Evolutionary conservation across 2,113 vertebrate genomes (phyloP).

Genomic region (Gambusia holbrooki): DNA sequence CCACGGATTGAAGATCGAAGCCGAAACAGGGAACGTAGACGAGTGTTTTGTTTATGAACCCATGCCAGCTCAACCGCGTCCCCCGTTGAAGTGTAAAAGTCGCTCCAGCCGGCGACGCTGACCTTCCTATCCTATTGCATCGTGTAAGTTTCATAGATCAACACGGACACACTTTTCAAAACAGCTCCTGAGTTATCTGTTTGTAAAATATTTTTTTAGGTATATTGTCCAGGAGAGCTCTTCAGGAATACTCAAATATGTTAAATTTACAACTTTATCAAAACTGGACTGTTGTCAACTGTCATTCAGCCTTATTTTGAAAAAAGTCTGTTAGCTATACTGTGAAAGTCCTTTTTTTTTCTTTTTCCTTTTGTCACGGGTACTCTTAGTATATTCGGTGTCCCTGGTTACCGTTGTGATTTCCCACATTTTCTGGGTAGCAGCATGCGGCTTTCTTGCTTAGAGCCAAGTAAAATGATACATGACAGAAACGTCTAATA

Average conservation of each 20-base stretch:
- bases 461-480: background rate
- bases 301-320: background rate
- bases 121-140: background rate
- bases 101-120: conserved; percentile 1
- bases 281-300: background rate
- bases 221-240: background rate
- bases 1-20: conserved; percentile 34
- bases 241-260: background rate
- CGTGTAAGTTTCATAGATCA: background rate
- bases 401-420: background rate
- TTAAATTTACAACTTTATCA: conserved; percentile 3
- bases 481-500: background rate
- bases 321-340: background rate
- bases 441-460: background rate
- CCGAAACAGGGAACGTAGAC: conserved; percentile 53
- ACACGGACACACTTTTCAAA: background rate
- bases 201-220: conserved; percentile 5
- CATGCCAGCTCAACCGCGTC: conserved; percentile 13
- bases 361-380: too few relatives aligned
- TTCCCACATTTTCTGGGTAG: background rate
- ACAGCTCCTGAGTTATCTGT: background rate
- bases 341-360: background rate
- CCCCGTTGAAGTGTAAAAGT: conserved; percentile 11
- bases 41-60: conserved; percentile 57
- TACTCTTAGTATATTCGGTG: too few relatives aligned